These are phyloP conservation scores for Diarsia mendica DNA, from an alignment of 2,888 invertebrate genomes.

Conservation along the genomic window DNA sequence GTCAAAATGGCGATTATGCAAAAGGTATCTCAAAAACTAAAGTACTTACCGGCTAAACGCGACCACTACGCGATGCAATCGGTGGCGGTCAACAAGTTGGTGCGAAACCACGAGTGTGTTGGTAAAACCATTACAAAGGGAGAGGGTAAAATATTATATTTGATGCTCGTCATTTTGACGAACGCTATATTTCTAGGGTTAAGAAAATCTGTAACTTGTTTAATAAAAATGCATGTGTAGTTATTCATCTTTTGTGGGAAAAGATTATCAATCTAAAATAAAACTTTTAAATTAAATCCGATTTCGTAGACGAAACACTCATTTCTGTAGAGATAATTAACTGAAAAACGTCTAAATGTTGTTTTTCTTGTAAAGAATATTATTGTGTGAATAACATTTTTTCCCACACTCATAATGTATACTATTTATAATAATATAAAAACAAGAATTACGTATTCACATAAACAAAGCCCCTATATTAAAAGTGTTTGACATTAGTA, in stretches of 20 bases:
- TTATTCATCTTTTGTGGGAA: constrained; percentile 3
- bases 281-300: too few species aligned
- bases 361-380: background rate
- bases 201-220: background rate
- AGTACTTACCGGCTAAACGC: too few species aligned
- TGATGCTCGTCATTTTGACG: too few species aligned
- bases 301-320: background rate
- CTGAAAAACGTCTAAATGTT: background rate
- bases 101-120: too few species aligned
- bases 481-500: background rate
- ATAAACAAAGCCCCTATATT: background rate
- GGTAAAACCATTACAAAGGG: too few species aligned
- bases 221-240: background rate
- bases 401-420: constrained; percentile 23
- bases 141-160: too few species aligned
- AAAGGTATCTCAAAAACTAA: too few species aligned
- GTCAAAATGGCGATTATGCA: too few species aligned
- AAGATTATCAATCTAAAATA: background rate
- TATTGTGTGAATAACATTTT: background rate
- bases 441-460: background rate
- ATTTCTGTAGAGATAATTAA: background rate
- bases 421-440: too few species aligned
- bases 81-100: too few species aligned
- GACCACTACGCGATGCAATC: too few species aligned
- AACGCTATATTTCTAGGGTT: too few species aligned